Base-by-base conservation (phyloP, 2,797 vertebrate species). In the Rhinatrema bivittatum region DNA sequence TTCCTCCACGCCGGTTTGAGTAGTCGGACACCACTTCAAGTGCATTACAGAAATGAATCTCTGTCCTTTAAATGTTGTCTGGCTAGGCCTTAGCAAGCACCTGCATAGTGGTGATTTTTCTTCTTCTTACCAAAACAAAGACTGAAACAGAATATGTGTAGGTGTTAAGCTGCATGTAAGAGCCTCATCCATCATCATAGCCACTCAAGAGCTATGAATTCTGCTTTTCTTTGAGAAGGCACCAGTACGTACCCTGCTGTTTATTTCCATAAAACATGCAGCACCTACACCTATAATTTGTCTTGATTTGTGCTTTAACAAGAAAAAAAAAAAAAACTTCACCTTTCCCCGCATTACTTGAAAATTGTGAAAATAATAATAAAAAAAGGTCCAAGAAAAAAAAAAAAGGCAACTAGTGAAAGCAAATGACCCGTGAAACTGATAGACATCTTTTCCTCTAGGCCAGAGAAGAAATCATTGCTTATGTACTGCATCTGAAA, bases 361-460 rank as follows among this genome's bases (percentile, higher is more conserved):
- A 49, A 47, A 32, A 42, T 49, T 58, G 39, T 53, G 48, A 56
- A 60, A 13, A 17, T 16, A 0, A 0, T 56, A 36, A 70, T n/a
- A 60, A 63, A 42, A 14, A 27, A n/a, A 29, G 2, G 33, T 55
- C 50, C 43, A 46, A 42, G 44, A 35, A 48, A 56, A 45, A 23
- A 29, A 41, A 31, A 32, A 37, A 60, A 60, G 42, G 2, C 46
- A 13, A 2, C 9, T 22, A 23, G 38, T 25, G 44, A 62, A 60
- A 63, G 31, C 24, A 49, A 69, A 69, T 53, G 48, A 49, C 48
- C 42, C 58, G 34, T 41, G 60, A 58, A 60, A 66, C 40, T 41
- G 25, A 16, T 9, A 62, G 34, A 12, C 36, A 52, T 54, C 43
- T 32, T 56, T 6, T 38, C 56, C 54, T 53, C 6, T 21, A 36